phyloP scores from a whole-genome alignment of 1,140 invertebrate species.

The Drosophila lini region DNA sequence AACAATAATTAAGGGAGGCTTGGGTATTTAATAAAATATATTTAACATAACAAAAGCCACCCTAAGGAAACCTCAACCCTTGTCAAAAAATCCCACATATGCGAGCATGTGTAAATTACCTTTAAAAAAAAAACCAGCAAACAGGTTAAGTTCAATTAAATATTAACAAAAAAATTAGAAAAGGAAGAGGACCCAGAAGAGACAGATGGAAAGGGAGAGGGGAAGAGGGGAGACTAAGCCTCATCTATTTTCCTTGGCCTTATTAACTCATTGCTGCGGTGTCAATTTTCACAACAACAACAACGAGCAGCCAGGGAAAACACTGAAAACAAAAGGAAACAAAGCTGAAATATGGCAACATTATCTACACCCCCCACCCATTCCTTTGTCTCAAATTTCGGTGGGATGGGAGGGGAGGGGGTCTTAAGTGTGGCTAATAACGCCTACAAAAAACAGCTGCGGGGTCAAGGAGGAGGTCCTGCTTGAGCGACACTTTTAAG shows the following conservation, averaged over 20 bases:
- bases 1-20: not conserved
- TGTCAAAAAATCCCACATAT: not conserved
- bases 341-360: slow-evolving; percentile 60
- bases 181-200: not conserved
- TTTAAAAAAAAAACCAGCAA: not conserved
- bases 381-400: slow-evolving; percentile 42
- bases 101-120: slow-evolving; percentile 36
- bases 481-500: slow-evolving; percentile 74
- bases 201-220: not conserved
- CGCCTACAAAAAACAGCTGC: slow-evolving; percentile 74
- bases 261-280: slow-evolving; percentile 80
- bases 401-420: not conserved
- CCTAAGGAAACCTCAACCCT: not conserved
- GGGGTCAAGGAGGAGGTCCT: slow-evolving; percentile 26
- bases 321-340: slow-evolving; percentile 42
- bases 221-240: too few species aligned
- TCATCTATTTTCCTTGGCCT: slow-evolving; percentile 60
- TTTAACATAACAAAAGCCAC: not conserved
- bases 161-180: not conserved
- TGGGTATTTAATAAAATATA: not conserved
- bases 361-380: slow-evolving; percentile 6
- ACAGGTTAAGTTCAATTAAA: slow-evolving; percentile 3
- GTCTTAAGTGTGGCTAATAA: slow-evolving; percentile 80
- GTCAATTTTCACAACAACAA: slow-evolving; percentile 70
- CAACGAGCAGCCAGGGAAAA: not conserved